These are phyloP conservation scores for Gulo gulo DNA, from an alignment of 2,113 vertebrate genomes.

Conservation along the genomic window DNA sequence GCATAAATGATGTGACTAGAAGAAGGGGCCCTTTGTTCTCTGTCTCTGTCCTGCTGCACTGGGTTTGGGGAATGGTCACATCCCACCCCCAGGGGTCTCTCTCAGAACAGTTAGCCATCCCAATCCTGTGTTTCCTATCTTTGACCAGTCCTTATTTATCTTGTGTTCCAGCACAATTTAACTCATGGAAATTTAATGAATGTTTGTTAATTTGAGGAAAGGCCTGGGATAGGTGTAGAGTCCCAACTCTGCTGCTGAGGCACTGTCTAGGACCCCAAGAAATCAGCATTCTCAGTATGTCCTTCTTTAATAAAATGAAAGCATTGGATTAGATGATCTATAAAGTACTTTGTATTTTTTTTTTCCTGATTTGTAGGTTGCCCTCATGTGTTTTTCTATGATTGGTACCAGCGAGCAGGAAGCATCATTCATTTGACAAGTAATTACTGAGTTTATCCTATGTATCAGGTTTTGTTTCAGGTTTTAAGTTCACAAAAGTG, in stretches of 20 bases:
- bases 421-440: neutral
- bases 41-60: neutral
- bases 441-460: neutral
- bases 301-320: neutral
- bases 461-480: neutral
- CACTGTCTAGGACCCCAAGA: neutral
- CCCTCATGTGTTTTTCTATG: neutral
- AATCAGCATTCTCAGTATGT: neutral
- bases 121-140: neutral
- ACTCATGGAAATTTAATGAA: neutral
- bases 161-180: neutral
- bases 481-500: neutral
- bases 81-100: neutral
- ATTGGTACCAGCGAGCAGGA: neutral
- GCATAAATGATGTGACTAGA: neutral
- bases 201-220: neutral
- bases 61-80: neutral
- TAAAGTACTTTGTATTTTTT: neutral
- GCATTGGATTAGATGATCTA: no score
- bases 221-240: no score
- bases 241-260: accelerated
- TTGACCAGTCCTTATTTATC: neutral
- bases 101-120: neutral
- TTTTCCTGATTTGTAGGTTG: neutral
- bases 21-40: neutral